Evolutionary conservation across 2,797 vertebrate species (phyloP).

Genomic region (Apodemus agrarius): DNA sequence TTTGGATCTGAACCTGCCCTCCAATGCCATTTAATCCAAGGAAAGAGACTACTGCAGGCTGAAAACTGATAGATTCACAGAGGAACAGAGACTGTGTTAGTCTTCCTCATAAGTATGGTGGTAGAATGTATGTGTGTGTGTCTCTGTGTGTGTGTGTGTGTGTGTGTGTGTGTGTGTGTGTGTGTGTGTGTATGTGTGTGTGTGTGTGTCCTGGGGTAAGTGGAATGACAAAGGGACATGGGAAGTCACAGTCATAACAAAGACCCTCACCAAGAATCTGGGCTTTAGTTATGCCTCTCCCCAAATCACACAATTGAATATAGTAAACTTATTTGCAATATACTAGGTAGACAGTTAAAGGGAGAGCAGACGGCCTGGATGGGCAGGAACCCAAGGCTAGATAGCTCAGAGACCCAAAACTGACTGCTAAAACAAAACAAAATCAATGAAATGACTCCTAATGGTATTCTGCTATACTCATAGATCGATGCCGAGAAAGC

Average conservation of each 20-base stretch:
- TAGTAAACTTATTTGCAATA: neutral
- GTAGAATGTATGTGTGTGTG: too few species aligned
- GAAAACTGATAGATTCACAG: neutral
- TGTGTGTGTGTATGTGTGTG: too few species aligned
- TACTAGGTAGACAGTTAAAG: neutral
- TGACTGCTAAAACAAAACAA: neutral
- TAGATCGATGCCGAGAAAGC: neutral
- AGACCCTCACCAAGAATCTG: neutral
- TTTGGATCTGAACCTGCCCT: slow-evolving; percentile 46
- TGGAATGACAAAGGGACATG: neutral
- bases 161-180: too few species aligned
- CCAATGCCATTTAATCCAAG: neutral
- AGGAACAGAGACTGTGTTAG: neutral
- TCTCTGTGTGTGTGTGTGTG: rapidly evolving
- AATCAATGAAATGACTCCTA: neutral
- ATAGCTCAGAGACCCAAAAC: neutral
- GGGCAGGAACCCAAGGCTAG: neutral
- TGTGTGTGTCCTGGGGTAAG: neutral
- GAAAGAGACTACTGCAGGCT: neutral
- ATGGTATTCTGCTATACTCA: neutral
- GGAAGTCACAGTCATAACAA: neutral
- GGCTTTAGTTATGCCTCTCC: neutral
- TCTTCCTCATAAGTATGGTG: neutral
- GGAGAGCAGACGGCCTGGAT: neutral
- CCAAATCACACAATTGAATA: neutral